phyloP scores from a whole-genome alignment of 2,888 invertebrate species.

The Epistrophella euchroma region DNA sequence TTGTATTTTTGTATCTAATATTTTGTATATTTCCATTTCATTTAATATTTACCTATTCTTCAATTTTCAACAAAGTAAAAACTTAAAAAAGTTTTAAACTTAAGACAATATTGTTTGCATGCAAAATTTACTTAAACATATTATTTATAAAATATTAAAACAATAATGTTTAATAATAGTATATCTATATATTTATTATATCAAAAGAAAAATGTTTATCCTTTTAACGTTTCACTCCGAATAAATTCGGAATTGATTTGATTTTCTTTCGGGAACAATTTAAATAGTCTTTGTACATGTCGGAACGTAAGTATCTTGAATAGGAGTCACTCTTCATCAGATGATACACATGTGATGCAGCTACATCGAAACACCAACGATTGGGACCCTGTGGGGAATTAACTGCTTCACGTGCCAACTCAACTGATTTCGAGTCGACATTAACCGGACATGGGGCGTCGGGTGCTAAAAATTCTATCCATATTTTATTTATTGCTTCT shows the following conservation, averaged over 20 bases:
- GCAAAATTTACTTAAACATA: slow-evolving; percentile 32
- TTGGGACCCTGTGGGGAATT: slow-evolving; percentile 88
- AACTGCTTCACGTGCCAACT: slow-evolving; percentile 92
- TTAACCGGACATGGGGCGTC: slow-evolving; percentile 99
- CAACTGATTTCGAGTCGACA: slow-evolving; percentile 96
- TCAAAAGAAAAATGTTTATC: slow-evolving; percentile 14
- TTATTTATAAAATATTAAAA: slow-evolving; percentile 27
- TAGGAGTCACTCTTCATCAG: slow-evolving; percentile 99
- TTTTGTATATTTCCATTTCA: slow-evolving; percentile 65
- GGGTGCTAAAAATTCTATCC: slow-evolving; percentile 96
- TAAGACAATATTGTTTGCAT: slow-evolving; percentile 30
- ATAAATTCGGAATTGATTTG: slow-evolving; percentile 84
- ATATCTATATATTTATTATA: slow-evolving; percentile 33
- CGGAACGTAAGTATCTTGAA: slow-evolving; percentile 97
- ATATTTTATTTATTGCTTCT: slow-evolving; percentile 92
- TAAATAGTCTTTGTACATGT: slow-evolving; percentile 98
- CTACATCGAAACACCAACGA: slow-evolving; percentile 98
- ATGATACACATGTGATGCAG: slow-evolving; percentile 99
- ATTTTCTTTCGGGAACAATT: slow-evolving; percentile 99
- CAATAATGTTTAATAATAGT: slow-evolving; percentile 20
- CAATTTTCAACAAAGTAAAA: slow-evolving; percentile 65
- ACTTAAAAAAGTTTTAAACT: slow-evolving; percentile 20
- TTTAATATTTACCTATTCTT: slow-evolving; percentile 51
- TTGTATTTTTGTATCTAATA: slow-evolving; percentile 62
- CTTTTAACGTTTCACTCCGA: slow-evolving; percentile 84